Conservation (phyloP, 2,888 invertebrate genomes). For the Drosophila pseudotakahashii region DNA sequence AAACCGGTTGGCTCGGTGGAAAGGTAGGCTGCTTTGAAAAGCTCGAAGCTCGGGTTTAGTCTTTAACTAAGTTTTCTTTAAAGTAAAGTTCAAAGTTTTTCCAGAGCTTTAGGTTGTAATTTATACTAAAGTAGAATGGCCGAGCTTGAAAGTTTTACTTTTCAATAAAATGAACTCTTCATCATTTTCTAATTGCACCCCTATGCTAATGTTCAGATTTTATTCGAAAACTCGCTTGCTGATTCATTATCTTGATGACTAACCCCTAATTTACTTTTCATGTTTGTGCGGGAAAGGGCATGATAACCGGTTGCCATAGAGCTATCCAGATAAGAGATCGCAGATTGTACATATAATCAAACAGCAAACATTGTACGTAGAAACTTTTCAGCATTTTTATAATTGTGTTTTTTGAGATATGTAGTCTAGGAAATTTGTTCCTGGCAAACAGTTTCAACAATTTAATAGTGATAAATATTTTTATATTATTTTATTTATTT, state of each 20-base stretch:
- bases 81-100: background rate
- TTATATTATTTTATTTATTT: too few relatives aligned
- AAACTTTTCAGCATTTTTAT: background rate
- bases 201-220: background rate
- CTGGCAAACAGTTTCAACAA: too few relatives aligned
- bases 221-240: background rate
- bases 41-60: background rate
- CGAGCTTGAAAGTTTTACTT: background rate
- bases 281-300: constrained; percentile 2
- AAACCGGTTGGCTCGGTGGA: background rate
- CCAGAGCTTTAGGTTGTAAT: background rate
- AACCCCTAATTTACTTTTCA: constrained; percentile 7
- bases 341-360: constrained; percentile 17
- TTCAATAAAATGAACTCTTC: background rate
- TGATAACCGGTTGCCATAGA: constrained; percentile 10
- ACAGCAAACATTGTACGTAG: constrained; percentile 2
- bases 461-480: too few relatives aligned
- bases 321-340: constrained; percentile 8
- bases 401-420: too few relatives aligned
- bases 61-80: background rate
- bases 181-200: background rate
- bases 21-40: background rate
- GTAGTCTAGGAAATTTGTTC: too few relatives aligned
- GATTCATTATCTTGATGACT: constrained; percentile 2
- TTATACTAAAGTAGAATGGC: background rate